Evolutionary conservation across 2,888 invertebrate species (phyloP).

Genomic region (Alloplasta piceator): DNA sequence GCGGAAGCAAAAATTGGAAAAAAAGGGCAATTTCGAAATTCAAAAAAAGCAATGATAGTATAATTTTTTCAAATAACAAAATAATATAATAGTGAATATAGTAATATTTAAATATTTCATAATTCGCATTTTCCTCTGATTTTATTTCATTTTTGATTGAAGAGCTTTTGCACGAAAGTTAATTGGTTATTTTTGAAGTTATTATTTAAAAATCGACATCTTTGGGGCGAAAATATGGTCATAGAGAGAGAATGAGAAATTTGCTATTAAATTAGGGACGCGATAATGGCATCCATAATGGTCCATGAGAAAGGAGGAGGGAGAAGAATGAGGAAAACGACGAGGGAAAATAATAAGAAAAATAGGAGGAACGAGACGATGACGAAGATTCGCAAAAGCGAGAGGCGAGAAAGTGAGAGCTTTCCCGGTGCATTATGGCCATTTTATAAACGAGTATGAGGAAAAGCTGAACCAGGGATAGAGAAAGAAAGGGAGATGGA

Average conservation of each 20-base stretch:
- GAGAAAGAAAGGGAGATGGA: too few relatives aligned
- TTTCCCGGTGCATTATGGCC: slow-evolving; percentile 57
- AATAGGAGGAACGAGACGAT: slow-evolving; percentile 52
- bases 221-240: slow-evolving; percentile 47
- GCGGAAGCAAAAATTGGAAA: too few relatives aligned
- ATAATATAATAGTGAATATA: too few relatives aligned
- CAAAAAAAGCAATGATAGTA: too few relatives aligned
- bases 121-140: too few relatives aligned
- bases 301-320: slow-evolving; percentile 45
- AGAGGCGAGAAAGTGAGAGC: slow-evolving; percentile 31
- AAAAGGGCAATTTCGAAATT: too few relatives aligned
- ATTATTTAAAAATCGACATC: slow-evolving; percentile 13
- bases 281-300: not conserved
- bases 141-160: slow-evolving; percentile 23
- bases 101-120: too few relatives aligned
- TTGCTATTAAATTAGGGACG: not conserved
- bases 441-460: slow-evolving; percentile 79
- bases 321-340: slow-evolving; percentile 30
- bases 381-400: slow-evolving; percentile 50
- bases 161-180: too few relatives aligned
- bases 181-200: too few relatives aligned
- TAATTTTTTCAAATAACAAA: too few relatives aligned
- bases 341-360: slow-evolving; percentile 14
- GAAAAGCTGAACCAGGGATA: slow-evolving; percentile 64
- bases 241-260: slow-evolving; percentile 55